These are phyloP conservation scores for Triplophysa rosa DNA, from an alignment of 2,113 vertebrate genomes.

Conservation along the genomic window DNA sequence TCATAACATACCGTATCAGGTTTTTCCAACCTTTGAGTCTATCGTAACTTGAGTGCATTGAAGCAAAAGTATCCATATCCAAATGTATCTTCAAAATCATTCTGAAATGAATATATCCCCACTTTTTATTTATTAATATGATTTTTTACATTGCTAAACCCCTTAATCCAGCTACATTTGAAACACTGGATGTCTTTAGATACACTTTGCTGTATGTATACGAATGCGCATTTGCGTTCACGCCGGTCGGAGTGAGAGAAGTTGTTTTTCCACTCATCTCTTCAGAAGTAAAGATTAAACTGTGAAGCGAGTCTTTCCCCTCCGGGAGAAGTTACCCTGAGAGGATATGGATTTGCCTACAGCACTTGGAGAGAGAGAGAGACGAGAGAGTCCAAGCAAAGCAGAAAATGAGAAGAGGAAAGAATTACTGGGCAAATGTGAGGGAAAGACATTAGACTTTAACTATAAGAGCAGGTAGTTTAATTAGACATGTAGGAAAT, in stretches of 20 bases:
- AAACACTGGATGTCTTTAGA: not conserved
- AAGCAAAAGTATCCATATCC: too few relatives aligned
- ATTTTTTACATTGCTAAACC: too few relatives aligned
- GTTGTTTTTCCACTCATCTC: slow-evolving; percentile 15
- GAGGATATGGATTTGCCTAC: slow-evolving; percentile 42
- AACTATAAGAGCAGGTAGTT: slow-evolving; percentile 15
- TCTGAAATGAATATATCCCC: too few relatives aligned
- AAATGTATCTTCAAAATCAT: too few relatives aligned
- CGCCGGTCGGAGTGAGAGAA: not conserved
- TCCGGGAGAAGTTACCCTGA: slow-evolving; percentile 28
- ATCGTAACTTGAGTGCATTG: too few relatives aligned
- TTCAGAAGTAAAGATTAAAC: slow-evolving; percentile 14
- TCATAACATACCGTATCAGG: too few relatives aligned
- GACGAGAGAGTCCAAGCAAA: slow-evolving; percentile 2
- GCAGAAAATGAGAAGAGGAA: not conserved
- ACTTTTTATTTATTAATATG: too few relatives aligned
- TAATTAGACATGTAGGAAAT: slow-evolving; percentile 30
- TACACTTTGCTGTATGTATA: not conserved
- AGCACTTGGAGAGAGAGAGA: slow-evolving; percentile 17
- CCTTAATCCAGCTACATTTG: too few relatives aligned
- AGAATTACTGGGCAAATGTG: slow-evolving; percentile 24
- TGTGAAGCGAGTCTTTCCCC: slow-evolving; percentile 13
- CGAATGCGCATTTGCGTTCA: not conserved
- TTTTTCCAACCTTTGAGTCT: too few relatives aligned
- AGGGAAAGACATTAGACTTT: slow-evolving; percentile 22